Evolutionary conservation across 2,888 invertebrate genomes (phyloP).

Genomic region (Athalia circularis): DNA sequence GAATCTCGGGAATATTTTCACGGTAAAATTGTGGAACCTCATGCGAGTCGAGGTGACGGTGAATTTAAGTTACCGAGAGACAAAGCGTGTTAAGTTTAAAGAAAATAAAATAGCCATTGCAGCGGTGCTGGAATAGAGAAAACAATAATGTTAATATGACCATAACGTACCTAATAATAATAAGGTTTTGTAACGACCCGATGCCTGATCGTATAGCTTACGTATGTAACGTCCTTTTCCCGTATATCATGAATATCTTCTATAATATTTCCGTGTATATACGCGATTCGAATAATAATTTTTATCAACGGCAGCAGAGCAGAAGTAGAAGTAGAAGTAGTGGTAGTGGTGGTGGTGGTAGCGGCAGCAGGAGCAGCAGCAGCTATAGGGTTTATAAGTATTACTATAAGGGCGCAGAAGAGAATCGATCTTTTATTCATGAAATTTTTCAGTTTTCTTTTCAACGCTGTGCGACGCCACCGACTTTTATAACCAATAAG

Average conservation of each 20-base stretch:
- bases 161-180: neutral
- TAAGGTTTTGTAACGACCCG: conserved; percentile 3
- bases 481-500: conserved; percentile 45
- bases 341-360: neutral
- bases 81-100: too few species aligned
- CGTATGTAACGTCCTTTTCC: conserved; percentile 25
- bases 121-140: neutral
- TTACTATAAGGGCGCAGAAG: neutral
- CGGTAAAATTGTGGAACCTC: too few species aligned
- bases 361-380: neutral
- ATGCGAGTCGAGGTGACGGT: too few species aligned
- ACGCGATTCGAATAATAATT: conserved; percentile 41
- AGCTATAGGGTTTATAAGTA: neutral
- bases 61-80: too few species aligned
- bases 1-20: too few species aligned
- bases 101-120: too few species aligned
- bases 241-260: conserved; percentile 36
- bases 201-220: neutral
- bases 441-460: conserved; percentile 45
- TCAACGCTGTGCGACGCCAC: conserved; percentile 1
- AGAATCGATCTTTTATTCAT: conserved; percentile 43
- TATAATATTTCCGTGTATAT: conserved; percentile 32
- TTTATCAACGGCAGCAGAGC: neutral
- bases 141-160: conserved; percentile 1
- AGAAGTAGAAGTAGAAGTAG: neutral